Conservation (phyloP, 1,140 invertebrate species). For the Ruditapes philippinarum region DNA sequence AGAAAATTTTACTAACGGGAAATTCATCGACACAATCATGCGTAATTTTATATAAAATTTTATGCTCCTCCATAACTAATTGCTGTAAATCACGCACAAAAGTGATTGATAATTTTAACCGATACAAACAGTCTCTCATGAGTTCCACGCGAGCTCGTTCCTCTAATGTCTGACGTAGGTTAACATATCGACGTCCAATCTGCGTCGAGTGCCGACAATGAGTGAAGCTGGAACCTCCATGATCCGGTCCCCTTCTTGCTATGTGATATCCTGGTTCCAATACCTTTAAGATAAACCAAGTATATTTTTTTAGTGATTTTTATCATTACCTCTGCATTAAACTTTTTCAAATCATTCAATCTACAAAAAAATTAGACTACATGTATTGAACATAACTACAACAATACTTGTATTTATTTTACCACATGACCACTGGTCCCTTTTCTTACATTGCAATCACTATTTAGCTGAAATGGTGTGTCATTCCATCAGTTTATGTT, state of each 20-base stretch:
- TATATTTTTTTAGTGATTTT: no score
- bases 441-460: no score
- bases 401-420: no score
- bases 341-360: no score
- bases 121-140: constrained; percentile 79
- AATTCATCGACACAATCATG: constrained; percentile 78
- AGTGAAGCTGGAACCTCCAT: constrained; percentile 80
- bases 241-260: constrained; percentile 78
- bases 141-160: constrained; percentile 82
- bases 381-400: no score
- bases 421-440: no score
- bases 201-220: constrained; percentile 80
- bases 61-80: constrained; percentile 80
- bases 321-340: no score
- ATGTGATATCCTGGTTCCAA: constrained; percentile 82
- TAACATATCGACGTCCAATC: constrained; percentile 79
- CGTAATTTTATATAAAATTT: constrained; percentile 80
- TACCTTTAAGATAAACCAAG: constrained; percentile 78
- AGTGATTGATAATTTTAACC: constrained; percentile 75
- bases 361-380: no score
- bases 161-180: constrained; percentile 80
- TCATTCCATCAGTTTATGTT: no score
- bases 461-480: no score
- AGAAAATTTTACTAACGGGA: constrained; percentile 83
- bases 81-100: constrained; percentile 83